Conservation (phyloP, 2,113 vertebrate species). For the Hiodon tergisus region DNA sequence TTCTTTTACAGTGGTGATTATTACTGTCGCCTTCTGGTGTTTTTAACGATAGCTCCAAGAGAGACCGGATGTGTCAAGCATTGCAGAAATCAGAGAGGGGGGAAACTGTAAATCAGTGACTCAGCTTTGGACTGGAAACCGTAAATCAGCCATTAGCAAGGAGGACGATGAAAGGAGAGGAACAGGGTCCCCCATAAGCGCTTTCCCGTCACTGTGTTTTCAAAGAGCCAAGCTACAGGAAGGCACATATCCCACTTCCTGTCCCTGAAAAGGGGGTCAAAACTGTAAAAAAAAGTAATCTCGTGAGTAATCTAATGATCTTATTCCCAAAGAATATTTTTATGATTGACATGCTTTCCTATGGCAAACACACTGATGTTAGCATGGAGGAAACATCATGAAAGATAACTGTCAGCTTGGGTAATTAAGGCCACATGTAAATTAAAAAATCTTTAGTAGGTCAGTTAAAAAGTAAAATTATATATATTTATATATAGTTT, state of each 20-base stretch:
- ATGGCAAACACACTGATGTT: slow-evolving; percentile 1
- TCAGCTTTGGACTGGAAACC: slow-evolving; percentile 4
- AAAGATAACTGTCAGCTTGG: too few species aligned
- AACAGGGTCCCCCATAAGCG: neutral
- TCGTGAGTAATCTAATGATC: neutral
- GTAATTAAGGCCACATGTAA: too few species aligned
- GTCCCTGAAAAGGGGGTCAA: slow-evolving; percentile 14
- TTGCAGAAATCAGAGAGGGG: neutral
- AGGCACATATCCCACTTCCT: slow-evolving; percentile 20
- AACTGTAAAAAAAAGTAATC: slow-evolving; percentile 6
- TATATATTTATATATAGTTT: too few species aligned
- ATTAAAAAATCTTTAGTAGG: too few species aligned
- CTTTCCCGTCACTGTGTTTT: neutral
- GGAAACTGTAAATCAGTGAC: slow-evolving; percentile 21
- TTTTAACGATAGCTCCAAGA: neutral
- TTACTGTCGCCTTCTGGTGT: neutral
- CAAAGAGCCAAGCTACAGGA: slow-evolving; percentile 18
- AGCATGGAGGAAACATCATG: neutral
- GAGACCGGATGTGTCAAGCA: slow-evolving; percentile 7
- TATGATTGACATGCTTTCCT: neutral
- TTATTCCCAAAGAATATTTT: neutral
- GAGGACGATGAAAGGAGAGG: slow-evolving; percentile 7
- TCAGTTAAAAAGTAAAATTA: too few species aligned
- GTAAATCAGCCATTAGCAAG: slow-evolving; percentile 14
- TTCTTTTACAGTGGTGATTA: neutral